Evolutionary conservation across 1,140 invertebrate genomes (phyloP).

Genomic region (Gonatopus flavifemur): DNA sequence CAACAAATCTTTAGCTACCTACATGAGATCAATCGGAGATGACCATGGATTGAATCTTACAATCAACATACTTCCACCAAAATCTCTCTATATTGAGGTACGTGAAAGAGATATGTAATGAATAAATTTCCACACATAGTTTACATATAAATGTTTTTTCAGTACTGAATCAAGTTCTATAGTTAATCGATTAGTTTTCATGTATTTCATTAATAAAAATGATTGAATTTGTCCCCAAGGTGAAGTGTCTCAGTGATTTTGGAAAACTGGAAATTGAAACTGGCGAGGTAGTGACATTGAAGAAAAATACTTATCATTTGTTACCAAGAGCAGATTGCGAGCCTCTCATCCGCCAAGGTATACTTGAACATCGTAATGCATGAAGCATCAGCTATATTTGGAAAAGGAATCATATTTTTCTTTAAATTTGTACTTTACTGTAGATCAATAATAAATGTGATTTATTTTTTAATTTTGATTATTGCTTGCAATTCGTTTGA

Average conservation of each 20-base stretch:
- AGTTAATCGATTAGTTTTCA: conserved; percentile 2
- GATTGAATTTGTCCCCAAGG: conserved; percentile 56
- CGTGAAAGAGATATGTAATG: no score
- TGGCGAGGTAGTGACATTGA: conserved; percentile 84
- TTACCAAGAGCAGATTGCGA: conserved; percentile 87
- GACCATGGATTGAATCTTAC: conserved; percentile 83
- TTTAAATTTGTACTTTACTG: no score
- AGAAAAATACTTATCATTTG: conserved; percentile 92
- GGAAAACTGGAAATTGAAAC: conserved; percentile 93
- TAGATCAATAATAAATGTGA: no score
- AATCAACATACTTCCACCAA: conserved; percentile 87
- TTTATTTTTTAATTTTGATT: no score
- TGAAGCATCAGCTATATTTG: no score
- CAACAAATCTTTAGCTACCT: conserved; percentile 81
- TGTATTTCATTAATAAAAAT: conserved; percentile 2
- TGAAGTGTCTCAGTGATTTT: conserved; percentile 86
- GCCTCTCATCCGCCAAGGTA: conserved; percentile 86
- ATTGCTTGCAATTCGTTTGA: no score
- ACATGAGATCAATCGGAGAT: conserved; percentile 86
- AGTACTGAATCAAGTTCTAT: neutral
- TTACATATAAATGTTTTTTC: conserved; percentile 2
- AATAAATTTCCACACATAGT: conserved; percentile 1
- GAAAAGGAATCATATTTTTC: no score
- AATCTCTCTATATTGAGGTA: conserved; percentile 87
- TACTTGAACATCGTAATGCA: conserved; percentile 74